These are phyloP conservation scores for Lepisosteus osseus DNA, from an alignment of 2,113 vertebrate genomes.

Conservation along the genomic window DNA sequence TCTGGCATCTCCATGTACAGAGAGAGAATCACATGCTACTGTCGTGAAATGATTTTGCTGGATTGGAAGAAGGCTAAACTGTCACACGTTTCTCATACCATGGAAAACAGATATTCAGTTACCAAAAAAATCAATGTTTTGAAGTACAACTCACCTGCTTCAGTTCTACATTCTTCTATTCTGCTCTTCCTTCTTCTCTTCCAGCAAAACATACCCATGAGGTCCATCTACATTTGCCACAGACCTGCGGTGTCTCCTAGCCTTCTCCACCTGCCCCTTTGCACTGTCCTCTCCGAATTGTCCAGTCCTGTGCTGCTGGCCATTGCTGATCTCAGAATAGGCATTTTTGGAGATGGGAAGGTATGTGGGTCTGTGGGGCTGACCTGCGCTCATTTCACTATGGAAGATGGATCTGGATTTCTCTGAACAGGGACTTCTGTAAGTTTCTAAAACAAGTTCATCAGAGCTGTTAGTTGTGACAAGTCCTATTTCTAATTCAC, in stretches of 20 bases:
- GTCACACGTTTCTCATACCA: not conserved
- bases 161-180: slow-evolving; percentile 36
- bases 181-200: slow-evolving; percentile 32
- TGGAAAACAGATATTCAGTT: not conserved
- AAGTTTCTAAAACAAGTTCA: slow-evolving; percentile 21
- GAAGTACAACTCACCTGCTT: slow-evolving; percentile 20
- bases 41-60: too few relatives aligned
- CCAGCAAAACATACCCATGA: slow-evolving; percentile 14
- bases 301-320: not conserved
- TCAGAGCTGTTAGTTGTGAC: slow-evolving; percentile 17
- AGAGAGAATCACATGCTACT: too few relatives aligned
- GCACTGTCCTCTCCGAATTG: not conserved
- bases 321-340: slow-evolving; percentile 21
- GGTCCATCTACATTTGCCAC: slow-evolving; percentile 6
- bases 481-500: slow-evolving; percentile 10
- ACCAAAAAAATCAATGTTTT: not conserved
- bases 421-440: slow-evolving; percentile 8
- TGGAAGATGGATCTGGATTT: too few relatives aligned
- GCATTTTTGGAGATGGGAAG: slow-evolving; percentile 29
- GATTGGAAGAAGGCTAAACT: too few relatives aligned
- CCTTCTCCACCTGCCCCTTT: slow-evolving; percentile 14
- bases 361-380: slow-evolving; percentile 30
- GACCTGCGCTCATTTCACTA: not conserved
- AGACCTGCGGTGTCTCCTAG: slow-evolving; percentile 15
- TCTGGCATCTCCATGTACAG: too few relatives aligned